These are phyloP conservation scores for Stenoptilia bipunctidactyla DNA, from an alignment of 2,888 invertebrate genomes.

Conservation along the genomic window DNA sequence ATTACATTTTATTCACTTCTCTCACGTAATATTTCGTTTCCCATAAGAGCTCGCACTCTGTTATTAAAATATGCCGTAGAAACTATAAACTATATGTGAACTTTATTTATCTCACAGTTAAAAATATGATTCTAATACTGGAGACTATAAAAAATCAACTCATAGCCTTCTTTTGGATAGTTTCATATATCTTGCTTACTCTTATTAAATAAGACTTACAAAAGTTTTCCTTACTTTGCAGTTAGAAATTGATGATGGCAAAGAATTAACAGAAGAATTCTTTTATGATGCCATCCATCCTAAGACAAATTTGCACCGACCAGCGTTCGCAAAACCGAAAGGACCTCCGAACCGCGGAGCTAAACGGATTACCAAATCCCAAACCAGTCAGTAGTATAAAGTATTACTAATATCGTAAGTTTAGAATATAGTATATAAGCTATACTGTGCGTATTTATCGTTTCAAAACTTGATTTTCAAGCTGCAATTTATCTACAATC, in stretches of 20 bases:
- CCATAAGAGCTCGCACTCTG: too few relatives aligned
- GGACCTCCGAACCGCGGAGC: constrained; percentile 95
- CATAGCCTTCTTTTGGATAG: too few relatives aligned
- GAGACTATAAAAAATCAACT: background rate
- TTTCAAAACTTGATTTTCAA: background rate
- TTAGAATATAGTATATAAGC: background rate
- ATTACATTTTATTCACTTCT: too few relatives aligned
- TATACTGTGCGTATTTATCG: background rate
- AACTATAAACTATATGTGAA: too few relatives aligned
- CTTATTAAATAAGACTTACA: background rate
- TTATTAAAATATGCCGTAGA: too few relatives aligned
- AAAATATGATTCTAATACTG: background rate
- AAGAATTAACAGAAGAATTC: constrained; percentile 91
- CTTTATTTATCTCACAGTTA: background rate
- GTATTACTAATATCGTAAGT: constrained; percentile 7
- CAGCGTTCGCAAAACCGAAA: constrained; percentile 96
- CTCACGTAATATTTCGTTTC: too few relatives aligned
- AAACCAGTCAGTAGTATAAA: constrained; percentile 44
- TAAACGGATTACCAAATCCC: constrained; percentile 85
- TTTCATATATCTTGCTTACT: too few relatives aligned
- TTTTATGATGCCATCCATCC: constrained; percentile 96
- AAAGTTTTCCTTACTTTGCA: constrained; percentile 43
- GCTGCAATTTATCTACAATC: background rate
- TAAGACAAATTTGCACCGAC: constrained; percentile 86
- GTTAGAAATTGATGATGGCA: constrained; percentile 92